Evolutionary conservation across 2,797 vertebrate genomes (phyloP).

Genomic region (Phrynocephalus guinanensis): DNA sequence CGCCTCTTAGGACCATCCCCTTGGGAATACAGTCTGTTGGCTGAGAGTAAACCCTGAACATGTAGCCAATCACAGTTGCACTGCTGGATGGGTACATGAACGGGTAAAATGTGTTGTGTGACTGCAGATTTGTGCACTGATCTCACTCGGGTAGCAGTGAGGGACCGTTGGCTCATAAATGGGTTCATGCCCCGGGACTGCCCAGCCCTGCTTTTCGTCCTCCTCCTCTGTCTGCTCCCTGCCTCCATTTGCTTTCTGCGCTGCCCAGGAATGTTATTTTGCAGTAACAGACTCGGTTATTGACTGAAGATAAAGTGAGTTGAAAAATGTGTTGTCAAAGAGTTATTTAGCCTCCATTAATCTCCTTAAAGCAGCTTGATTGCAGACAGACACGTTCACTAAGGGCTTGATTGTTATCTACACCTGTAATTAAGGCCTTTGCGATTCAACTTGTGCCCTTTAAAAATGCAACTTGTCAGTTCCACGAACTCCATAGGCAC

Average conservation of each 20-base stretch:
- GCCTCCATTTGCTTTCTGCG: background rate
- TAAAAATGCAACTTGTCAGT: slow-evolving; percentile 55
- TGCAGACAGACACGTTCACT: slow-evolving; percentile 38
- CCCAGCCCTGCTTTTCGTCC: background rate
- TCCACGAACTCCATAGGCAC: slow-evolving; percentile 15
- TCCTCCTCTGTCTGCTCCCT: background rate
- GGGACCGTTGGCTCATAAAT: too few relatives aligned
- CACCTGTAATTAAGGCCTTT: slow-evolving; percentile 48
- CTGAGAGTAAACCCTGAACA: too few relatives aligned
- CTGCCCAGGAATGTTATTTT: slow-evolving; percentile 44
- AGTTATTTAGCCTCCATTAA: slow-evolving; percentile 43
- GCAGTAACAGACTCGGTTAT: slow-evolving; percentile 19
- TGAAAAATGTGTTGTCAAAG: slow-evolving; percentile 42
- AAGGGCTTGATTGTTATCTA: slow-evolving; percentile 33
- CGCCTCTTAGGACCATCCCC: too few relatives aligned
- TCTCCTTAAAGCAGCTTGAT: slow-evolving; percentile 47
- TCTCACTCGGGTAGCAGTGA: too few relatives aligned
- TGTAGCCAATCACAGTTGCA: too few relatives aligned
- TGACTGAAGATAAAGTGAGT: slow-evolving; percentile 27
- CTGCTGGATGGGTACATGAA: too few relatives aligned
- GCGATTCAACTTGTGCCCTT: slow-evolving; percentile 29
- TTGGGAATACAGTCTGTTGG: too few relatives aligned
- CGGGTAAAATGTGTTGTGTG: too few relatives aligned
- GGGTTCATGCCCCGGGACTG: too few relatives aligned
- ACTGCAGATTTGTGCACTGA: too few relatives aligned